These are phyloP conservation scores for Sternotherus odoratus DNA, from an alignment of 2,797 vertebrate genomes.

Conservation along the genomic window DNA sequence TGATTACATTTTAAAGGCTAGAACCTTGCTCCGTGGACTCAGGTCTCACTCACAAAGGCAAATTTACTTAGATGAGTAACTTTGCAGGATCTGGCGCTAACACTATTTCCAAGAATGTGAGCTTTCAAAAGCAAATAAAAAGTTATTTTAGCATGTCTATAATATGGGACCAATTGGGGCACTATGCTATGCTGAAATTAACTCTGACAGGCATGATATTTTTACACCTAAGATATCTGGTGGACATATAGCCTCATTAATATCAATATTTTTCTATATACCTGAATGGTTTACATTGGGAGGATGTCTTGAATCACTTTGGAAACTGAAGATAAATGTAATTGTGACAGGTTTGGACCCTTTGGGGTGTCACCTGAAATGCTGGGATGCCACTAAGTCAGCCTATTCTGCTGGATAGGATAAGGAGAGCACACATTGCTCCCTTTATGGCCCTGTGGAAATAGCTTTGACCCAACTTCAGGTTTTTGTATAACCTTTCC, in stretches of 20 bases:
- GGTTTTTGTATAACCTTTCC: neutral
- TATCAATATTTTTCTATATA: neutral
- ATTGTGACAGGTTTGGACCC: too few relatives aligned
- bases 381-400: too few relatives aligned
- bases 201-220: neutral
- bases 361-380: too few relatives aligned
- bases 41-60: neutral
- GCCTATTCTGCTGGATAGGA: too few relatives aligned
- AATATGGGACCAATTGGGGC: neutral
- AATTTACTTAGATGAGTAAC: neutral
- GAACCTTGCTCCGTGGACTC: neutral
- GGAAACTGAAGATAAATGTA: neutral
- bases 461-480: neutral
- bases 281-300: neutral
- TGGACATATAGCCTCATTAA: neutral
- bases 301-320: neutral
- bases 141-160: neutral
- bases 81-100: neutral
- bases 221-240: neutral
- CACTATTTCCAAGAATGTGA: neutral
- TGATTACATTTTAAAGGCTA: neutral
- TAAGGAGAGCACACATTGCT: too few relatives aligned
- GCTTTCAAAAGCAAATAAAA: slow-evolving; percentile 1
- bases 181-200: neutral
- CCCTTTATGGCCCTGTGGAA: too few relatives aligned